Percentiles rank a stretch among this genome's conserved stretches.
Evolutionary conservation across 1,140 invertebrate genomes (phyloP).

Genomic region (Trissolcus basalis): DNA sequence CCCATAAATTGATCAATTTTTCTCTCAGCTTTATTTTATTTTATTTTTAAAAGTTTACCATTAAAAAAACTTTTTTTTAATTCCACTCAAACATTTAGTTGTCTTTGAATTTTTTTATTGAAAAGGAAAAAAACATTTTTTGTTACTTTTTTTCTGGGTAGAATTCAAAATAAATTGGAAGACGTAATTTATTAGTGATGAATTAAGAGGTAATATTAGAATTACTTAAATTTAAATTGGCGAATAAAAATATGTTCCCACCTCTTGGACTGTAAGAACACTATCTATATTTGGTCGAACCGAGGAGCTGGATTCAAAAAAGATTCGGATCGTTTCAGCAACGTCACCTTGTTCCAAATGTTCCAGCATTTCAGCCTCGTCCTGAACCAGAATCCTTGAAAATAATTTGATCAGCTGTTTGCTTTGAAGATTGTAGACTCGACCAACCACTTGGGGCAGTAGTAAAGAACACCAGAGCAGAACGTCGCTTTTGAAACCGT

Average conservation of each 20-base stretch:
- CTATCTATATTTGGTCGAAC: slow-evolving; percentile 82
- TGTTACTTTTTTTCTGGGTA: no score
- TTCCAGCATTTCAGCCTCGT: slow-evolving; percentile 88
- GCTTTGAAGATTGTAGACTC: slow-evolving; percentile 93
- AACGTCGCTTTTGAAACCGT: slow-evolving; percentile 86
- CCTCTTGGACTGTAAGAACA: slow-evolving; percentile 84
- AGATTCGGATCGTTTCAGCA: slow-evolving; percentile 89
- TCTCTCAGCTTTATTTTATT: no score
- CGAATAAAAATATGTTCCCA: slow-evolving; percentile 59
- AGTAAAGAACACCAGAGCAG: slow-evolving; percentile 89
- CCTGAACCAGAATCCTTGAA: slow-evolving; percentile 84
- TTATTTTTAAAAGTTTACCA: no score
- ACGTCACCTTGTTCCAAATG: slow-evolving; percentile 93
- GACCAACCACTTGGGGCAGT: slow-evolving; percentile 88
- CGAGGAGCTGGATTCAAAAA: slow-evolving; percentile 83
- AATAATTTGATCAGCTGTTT: slow-evolving; percentile 94
- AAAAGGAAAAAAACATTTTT: no score
- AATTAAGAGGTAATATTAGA: no score
- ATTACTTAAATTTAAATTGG: no score
- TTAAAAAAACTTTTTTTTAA: no score
- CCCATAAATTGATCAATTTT: no score
- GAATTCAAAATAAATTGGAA: no score
- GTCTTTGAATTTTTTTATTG: no score
- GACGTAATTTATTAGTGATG: neutral
- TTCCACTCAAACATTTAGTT: no score